Evolutionary conservation across 2,113 vertebrate genomes (phyloP).

Genomic region (Eulemur macaco): DNA sequence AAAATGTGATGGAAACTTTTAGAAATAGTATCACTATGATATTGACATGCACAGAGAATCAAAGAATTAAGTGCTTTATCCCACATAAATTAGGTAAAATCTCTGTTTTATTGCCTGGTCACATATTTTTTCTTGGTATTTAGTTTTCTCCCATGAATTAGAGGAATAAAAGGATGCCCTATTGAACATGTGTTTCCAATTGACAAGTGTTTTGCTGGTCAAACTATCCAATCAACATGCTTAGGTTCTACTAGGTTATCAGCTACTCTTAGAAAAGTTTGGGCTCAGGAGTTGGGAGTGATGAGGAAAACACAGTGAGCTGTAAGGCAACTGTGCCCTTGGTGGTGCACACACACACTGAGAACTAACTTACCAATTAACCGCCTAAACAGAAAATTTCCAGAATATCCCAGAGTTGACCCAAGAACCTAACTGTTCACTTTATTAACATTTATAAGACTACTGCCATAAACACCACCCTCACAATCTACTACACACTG

Average conservation of each 20-base stretch:
- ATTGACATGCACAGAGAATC: not conserved
- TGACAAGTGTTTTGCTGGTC: not conserved
- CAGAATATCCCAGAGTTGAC: not conserved
- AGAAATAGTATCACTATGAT: not conserved
- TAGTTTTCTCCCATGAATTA: not conserved
- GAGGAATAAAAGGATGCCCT: not conserved
- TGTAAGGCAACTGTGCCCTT: not conserved
- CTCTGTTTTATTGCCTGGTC: not conserved
- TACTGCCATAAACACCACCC: not conserved
- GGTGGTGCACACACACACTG: too few relatives aligned
- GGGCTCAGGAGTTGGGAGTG: not conserved
- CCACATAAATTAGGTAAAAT: not conserved
- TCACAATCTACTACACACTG: not conserved
- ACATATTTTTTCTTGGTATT: not conserved
- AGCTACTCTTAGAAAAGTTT: not conserved
- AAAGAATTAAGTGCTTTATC: conserved; percentile 26
- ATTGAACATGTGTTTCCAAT: not conserved
- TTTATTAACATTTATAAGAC: not conserved
- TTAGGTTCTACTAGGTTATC: not conserved
- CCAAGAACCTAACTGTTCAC: not conserved
- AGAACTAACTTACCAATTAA: not conserved
- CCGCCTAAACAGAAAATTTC: not conserved
- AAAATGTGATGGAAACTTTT: not conserved
- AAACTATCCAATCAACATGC: not conserved
- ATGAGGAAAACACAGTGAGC: not conserved